These are phyloP conservation scores for Anagyrus pseudococci DNA, from an alignment of 2,888 invertebrate genomes.

Conservation along the genomic window DNA sequence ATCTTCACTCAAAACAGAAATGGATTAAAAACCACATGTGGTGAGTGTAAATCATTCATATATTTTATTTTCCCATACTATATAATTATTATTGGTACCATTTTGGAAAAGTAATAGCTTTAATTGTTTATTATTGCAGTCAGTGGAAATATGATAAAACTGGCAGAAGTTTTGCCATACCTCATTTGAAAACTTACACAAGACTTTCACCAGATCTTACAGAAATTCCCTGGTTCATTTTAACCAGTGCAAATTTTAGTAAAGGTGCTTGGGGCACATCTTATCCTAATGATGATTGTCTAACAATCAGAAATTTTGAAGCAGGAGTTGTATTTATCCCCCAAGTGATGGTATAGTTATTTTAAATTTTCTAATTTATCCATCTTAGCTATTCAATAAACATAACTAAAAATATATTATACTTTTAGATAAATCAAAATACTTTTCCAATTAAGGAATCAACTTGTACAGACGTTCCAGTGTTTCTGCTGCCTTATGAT, in stretches of 20 bases:
- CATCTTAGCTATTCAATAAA: background rate
- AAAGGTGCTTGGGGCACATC: slow-evolving; percentile 92
- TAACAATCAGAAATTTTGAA: slow-evolving; percentile 90
- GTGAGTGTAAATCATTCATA: slow-evolving; percentile 69
- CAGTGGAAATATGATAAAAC: slow-evolving; percentile 74
- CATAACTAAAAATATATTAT: slow-evolving; percentile 7
- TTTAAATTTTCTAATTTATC: background rate
- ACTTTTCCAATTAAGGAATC: slow-evolving; percentile 66
- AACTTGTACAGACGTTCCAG: slow-evolving; percentile 45
- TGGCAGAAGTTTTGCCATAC: slow-evolving; percentile 81
- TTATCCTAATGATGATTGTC: slow-evolving; percentile 66
- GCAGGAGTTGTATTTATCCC: slow-evolving; percentile 90
- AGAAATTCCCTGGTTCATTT: slow-evolving; percentile 79
- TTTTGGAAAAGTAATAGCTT: background rate
- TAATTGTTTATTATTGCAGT: slow-evolving; percentile 18
- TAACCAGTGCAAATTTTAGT: slow-evolving; percentile 94
- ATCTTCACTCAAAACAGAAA: slow-evolving; percentile 79
- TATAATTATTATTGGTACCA: background rate
- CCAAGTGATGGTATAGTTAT: slow-evolving; percentile 74
- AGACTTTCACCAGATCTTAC: slow-evolving; percentile 74
- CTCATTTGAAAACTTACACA: slow-evolving; percentile 92
- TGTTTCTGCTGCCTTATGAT: slow-evolving; percentile 81
- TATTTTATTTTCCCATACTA: slow-evolving; percentile 1
- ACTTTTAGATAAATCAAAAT: slow-evolving; percentile 67
- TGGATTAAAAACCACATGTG: slow-evolving; percentile 82